Percentiles rank a stretch among this genome's conserved stretches.
phyloP scores from a whole-genome alignment of 2,797 vertebrate genomes.

The Gobio occitaniae region DNA sequence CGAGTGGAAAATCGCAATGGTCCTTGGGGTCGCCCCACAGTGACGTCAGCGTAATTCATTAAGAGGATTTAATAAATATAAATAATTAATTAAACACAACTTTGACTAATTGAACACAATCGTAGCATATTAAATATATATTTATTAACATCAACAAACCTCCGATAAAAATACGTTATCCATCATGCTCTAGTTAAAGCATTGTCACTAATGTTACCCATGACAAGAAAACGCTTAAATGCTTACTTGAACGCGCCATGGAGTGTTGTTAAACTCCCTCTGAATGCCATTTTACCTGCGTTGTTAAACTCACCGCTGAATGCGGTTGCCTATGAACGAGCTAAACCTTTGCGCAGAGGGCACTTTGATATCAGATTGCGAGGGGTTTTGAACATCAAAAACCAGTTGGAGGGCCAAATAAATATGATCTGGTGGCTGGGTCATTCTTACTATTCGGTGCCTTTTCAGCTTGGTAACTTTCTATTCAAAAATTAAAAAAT shows the following conservation, averaged over 20 bases:
- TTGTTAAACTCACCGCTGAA: background rate
- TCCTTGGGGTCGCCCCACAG: background rate
- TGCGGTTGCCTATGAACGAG: background rate
- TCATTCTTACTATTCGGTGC: too few species aligned
- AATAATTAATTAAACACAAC: background rate
- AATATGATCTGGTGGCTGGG: too few species aligned
- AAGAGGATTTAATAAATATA: background rate
- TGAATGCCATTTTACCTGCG: too few species aligned
- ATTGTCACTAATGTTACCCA: too few species aligned
- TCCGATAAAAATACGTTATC: background rate
- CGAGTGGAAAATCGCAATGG: background rate
- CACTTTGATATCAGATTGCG: too few species aligned
- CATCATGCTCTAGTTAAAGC: background rate
- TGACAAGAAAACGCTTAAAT: background rate
- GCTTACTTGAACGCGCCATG: background rate
- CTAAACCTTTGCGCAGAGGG: background rate
- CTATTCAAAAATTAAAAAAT: too few species aligned
- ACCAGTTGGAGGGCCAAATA: too few species aligned
- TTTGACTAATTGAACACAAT: background rate
- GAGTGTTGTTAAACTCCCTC: background rate
- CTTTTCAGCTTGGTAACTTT: too few species aligned
- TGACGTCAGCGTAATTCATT: background rate
- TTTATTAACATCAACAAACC: background rate
- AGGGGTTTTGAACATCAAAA: too few species aligned
- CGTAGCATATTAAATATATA: background rate